These are phyloP conservation scores for Amphipyra berbera DNA, from an alignment of 2,888 invertebrate species.

Conservation along the genomic window DNA sequence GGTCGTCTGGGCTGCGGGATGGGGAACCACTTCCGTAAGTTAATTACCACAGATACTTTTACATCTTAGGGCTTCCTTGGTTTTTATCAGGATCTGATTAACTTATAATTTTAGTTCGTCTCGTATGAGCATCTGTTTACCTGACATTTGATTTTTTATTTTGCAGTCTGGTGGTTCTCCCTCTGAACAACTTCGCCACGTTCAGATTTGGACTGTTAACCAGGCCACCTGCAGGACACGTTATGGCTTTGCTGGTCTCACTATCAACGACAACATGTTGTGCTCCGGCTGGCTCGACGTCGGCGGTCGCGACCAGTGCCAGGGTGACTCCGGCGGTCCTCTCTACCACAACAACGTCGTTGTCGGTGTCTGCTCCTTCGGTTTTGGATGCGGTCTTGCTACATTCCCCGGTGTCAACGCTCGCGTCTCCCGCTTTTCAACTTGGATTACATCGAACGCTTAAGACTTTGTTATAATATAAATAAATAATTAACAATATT, in stretches of 20 bases:
- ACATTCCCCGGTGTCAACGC: slow-evolving; percentile 70
- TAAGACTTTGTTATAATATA: slow-evolving; percentile 27
- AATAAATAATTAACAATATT: too few relatives aligned
- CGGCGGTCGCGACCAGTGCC: slow-evolving; percentile 68
- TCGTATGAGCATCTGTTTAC: background rate
- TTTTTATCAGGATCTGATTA: background rate
- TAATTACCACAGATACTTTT: background rate
- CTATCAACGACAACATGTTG: slow-evolving; percentile 69
- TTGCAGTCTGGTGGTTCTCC: slow-evolving; percentile 50
- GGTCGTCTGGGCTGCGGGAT: slow-evolving; percentile 68
- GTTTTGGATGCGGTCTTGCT: slow-evolving; percentile 58
- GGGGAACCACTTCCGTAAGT: slow-evolving; percentile 66
- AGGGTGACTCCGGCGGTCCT: slow-evolving; percentile 72
- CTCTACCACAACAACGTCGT: slow-evolving; percentile 68
- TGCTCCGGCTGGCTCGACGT: slow-evolving; percentile 70
- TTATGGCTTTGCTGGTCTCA: slow-evolving; percentile 51
- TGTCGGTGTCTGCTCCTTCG: slow-evolving; percentile 56
- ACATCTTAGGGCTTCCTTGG: background rate
- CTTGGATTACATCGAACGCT: slow-evolving; percentile 68
- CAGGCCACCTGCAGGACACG: slow-evolving; percentile 58
- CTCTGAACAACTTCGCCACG: slow-evolving; percentile 67
- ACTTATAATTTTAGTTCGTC: background rate
- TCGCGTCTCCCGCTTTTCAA: slow-evolving; percentile 65
- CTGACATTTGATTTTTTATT: background rate
- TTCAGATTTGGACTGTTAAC: slow-evolving; percentile 67